Percentiles rank a stretch among this genome's conserved stretches.
phyloP scores from a whole-genome alignment of 2,888 invertebrate species.

The Pristionchus arcanus region DNA sequence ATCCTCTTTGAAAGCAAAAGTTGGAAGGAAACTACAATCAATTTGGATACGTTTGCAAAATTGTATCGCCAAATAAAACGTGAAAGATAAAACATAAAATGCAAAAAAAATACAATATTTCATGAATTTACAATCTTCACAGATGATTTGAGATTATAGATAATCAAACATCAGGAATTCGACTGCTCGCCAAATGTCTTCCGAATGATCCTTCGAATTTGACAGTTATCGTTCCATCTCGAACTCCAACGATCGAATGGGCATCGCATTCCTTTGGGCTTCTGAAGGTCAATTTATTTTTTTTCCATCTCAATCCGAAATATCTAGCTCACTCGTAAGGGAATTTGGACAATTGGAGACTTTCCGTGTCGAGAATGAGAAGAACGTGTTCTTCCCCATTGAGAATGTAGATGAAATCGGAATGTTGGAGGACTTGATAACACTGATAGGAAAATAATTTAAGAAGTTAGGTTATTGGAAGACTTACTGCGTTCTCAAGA shows the following conservation, averaged over 20 bases:
- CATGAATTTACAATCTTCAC: neutral
- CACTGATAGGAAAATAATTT: neutral
- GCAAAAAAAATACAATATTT: neutral
- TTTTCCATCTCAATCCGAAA: too few species aligned
- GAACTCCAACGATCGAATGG: constrained; percentile 2
- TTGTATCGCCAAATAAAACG: neutral
- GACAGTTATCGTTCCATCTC: neutral
- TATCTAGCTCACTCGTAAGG: neutral
- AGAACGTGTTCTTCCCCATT: constrained; percentile 11
- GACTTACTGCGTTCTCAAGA: neutral
- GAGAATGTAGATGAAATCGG: constrained; percentile 34
- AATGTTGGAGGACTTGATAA: neutral
- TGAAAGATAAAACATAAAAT: neutral
- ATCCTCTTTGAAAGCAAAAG: neutral
- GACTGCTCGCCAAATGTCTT: neutral
- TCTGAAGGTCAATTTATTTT: neutral
- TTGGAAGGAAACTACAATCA: neutral
- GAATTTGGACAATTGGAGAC: neutral
- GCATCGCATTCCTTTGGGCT: constrained; percentile 23
- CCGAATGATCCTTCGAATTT: constrained; percentile 36
- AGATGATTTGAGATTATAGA: neutral
- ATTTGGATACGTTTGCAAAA: neutral
- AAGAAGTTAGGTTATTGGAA: too few species aligned
- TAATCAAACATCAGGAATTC: neutral
- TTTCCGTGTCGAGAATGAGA: constrained; percentile 15